Evolutionary conservation across 2,797 vertebrate species (phyloP).

Genomic region (Cyprinodon diabolis): DNA sequence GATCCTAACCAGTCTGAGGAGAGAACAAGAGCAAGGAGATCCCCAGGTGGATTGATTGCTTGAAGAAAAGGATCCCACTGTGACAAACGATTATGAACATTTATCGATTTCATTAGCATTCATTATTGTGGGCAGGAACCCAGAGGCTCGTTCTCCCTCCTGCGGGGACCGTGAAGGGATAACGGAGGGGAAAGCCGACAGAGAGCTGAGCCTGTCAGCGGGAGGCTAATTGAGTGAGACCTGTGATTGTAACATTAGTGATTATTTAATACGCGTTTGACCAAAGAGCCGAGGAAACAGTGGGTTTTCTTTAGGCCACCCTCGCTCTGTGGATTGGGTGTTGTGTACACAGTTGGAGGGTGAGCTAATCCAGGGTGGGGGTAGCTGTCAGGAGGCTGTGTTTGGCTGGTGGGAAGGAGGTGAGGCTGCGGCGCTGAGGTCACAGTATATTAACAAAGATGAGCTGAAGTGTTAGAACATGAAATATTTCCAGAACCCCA

Average conservation of each 20-base stretch:
- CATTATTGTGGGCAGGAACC: constrained; percentile 51
- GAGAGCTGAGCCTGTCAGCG: constrained; percentile 51
- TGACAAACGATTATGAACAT: constrained; percentile 81
- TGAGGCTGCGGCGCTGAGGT: constrained; percentile 80
- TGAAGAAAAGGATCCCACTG: constrained; percentile 60
- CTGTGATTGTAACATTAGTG: constrained; percentile 64
- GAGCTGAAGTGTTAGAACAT: constrained; percentile 71
- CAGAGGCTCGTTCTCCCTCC: constrained; percentile 38
- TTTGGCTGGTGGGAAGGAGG: constrained; percentile 86
- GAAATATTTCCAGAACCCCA: constrained; percentile 5
- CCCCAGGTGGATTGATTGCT: constrained; percentile 26
- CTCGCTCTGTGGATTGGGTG: constrained; percentile 49
- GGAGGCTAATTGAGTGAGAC: constrained; percentile 75
- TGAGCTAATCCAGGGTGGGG: constrained; percentile 58
- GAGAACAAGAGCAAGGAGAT: constrained; percentile 46
- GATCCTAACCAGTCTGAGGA: constrained; percentile 64
- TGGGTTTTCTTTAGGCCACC: constrained; percentile 34
- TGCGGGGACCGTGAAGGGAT: constrained; percentile 29
- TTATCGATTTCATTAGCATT: constrained; percentile 84
- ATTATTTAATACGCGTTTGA: constrained; percentile 67
- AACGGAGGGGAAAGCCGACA: constrained; percentile 23
- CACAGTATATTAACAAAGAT: constrained; percentile 52
- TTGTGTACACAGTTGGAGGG: constrained; percentile 66
- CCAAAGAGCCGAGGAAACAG: constrained; percentile 24
- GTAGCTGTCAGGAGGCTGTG: constrained; percentile 68